These are phyloP conservation scores for Hedya salicella DNA, from an alignment of 2,888 invertebrate genomes.

Conservation along the genomic window DNA sequence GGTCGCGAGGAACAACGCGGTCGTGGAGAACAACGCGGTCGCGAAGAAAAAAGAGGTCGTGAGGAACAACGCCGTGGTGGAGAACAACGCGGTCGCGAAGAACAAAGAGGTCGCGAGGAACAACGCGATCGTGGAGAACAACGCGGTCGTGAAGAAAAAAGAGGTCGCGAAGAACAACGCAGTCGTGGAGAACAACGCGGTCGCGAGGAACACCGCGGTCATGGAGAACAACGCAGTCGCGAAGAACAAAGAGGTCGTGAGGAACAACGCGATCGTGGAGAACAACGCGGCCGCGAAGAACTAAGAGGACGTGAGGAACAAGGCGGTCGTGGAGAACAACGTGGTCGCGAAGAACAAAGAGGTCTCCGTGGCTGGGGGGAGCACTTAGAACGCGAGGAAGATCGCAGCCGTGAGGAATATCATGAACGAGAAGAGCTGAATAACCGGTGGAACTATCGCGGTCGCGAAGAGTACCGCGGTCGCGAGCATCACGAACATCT, in stretches of 20 bases:
- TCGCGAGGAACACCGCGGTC: neutral
- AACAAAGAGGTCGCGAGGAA: neutral
- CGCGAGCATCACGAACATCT: neutral
- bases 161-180: neutral
- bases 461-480: conserved; percentile 33
- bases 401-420: conserved; percentile 34
- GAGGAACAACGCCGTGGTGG: neutral
- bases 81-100: neutral
- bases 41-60: neutral
- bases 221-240: neutral
- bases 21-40: neutral
- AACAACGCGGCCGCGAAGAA: conserved; percentile 34
- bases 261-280: neutral
- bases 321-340: too few relatives aligned
- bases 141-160: neutral
- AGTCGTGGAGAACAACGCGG: neutral
- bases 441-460: conserved; percentile 29
- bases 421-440: conserved; percentile 26
- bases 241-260: neutral
- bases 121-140: neutral
- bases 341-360: conserved; percentile 50
- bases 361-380: neutral
- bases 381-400: conserved; percentile 26
- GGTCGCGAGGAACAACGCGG: conserved; percentile 45
- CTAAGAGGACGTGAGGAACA: conserved; percentile 51